Conservation (phyloP, 1,140 invertebrate species). For the Melitaea cinxia region DNA sequence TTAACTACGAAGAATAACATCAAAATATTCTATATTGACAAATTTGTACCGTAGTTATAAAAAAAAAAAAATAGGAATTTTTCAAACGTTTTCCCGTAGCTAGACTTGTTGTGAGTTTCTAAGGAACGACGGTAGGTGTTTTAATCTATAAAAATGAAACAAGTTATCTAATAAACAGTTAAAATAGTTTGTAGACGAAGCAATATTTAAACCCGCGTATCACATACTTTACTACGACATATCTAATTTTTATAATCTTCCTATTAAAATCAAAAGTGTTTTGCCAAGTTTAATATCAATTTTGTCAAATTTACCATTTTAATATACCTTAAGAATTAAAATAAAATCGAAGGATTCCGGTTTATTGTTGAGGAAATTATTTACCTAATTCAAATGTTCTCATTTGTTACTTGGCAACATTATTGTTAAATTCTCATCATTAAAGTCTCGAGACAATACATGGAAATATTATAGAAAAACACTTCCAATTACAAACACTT, state of each 20-base stretch:
- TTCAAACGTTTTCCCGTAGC: constrained; percentile 70
- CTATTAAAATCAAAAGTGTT: constrained; percentile 41
- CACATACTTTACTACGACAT: constrained; percentile 52
- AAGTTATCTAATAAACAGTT: constrained; percentile 57
- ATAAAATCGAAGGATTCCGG: background rate
- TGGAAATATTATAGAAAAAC: background rate
- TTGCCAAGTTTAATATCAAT: constrained; percentile 51
- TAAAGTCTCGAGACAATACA: background rate
- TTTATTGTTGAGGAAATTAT: constrained; percentile 1
- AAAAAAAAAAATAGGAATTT: constrained; percentile 49
- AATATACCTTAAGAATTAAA: constrained; percentile 27
- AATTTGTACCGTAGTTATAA: constrained; percentile 69
- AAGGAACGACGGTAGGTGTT: constrained; percentile 53
- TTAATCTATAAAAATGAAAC: constrained; percentile 55
- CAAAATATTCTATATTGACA: constrained; percentile 68
- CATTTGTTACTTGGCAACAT: constrained; percentile 23
- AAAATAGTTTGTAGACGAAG: constrained; percentile 69
- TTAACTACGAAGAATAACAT: constrained; percentile 58
- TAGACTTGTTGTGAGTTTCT: constrained; percentile 41
- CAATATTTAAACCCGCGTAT: constrained; percentile 67
- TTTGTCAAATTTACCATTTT: constrained; percentile 57
- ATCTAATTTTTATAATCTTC: constrained; percentile 73
- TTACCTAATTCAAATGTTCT: constrained; percentile 1
- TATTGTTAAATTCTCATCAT: background rate
- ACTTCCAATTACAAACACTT: background rate